These are phyloP conservation scores for Oryctolagus cuniculus DNA, from an alignment of 2,113 vertebrate genomes.

Conservation along the genomic window DNA sequence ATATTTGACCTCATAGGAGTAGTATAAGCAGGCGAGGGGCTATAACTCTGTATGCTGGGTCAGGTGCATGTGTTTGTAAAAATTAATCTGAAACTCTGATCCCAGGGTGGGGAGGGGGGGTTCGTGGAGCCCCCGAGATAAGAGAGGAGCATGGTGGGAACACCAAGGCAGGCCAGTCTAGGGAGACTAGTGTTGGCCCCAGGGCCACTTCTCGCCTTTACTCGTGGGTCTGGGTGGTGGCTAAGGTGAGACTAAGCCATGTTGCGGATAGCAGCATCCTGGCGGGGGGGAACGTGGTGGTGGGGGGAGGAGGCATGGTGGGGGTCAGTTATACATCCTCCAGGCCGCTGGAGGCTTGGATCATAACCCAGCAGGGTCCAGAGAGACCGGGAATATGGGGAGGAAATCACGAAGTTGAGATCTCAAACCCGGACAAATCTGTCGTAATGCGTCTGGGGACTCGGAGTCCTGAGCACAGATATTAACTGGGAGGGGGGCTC, in stretches of 20 bases:
- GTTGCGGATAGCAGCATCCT: neutral
- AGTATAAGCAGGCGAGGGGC: neutral
- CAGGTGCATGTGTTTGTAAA: conserved; percentile 10
- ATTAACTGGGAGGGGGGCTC: conserved; percentile 72
- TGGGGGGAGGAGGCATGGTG: neutral
- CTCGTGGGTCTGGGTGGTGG: neutral
- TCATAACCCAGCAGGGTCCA: conserved; percentile 51
- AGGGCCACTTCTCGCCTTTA: neutral
- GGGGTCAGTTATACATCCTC: neutral
- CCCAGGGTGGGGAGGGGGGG: neutral
- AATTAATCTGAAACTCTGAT: conserved; percentile 5
- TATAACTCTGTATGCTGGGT: neutral
- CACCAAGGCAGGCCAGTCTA: neutral
- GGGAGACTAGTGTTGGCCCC: neutral
- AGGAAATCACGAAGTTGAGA: conserved; percentile 65
- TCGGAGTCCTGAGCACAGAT: conserved; percentile 62
- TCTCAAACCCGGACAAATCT: conserved; percentile 70
- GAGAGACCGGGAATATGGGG: conserved; percentile 38
- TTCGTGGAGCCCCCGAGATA: neutral
- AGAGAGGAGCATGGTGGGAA: neutral
- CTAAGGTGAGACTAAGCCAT: neutral
- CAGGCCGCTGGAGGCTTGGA: neutral
- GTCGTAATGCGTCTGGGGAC: conserved; percentile 68
- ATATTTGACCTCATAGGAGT: neutral
- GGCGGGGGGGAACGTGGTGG: rapidly evolving